Percentiles rank a stretch among this genome's conserved stretches.
Conservation (phyloP, 2,888 invertebrate species). For the Cremastobaeus sp. region DNA sequence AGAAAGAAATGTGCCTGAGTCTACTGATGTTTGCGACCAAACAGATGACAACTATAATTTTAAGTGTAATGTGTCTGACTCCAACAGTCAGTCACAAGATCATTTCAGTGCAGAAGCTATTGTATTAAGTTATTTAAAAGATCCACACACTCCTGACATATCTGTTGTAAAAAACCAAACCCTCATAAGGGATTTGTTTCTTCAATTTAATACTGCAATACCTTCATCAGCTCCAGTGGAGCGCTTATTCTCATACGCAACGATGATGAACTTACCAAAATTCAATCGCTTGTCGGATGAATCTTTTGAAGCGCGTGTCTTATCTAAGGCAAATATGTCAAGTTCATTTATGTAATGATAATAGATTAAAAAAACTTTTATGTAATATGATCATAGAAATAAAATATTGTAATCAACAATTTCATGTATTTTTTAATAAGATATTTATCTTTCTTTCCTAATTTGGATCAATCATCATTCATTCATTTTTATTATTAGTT, state of each 20-base stretch:
- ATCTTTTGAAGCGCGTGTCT: constrained; percentile 17
- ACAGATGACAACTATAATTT: not conserved
- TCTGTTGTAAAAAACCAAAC: not conserved
- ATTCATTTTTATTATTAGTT: too few relatives aligned
- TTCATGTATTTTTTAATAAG: too few relatives aligned
- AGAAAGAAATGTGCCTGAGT: not conserved
- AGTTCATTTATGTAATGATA: too few relatives aligned
- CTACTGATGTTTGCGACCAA: too few relatives aligned
- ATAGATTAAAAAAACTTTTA: too few relatives aligned
- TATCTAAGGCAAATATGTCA: too few relatives aligned
- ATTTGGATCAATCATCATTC: too few relatives aligned
- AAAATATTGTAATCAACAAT: too few relatives aligned
- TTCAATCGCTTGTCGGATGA: constrained; percentile 28
- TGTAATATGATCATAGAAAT: too few relatives aligned
- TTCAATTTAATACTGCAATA: constrained; percentile 28
- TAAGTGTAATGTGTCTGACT: not conserved
- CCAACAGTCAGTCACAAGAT: not conserved
- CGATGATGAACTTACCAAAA: constrained; percentile 32
- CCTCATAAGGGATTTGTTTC: constrained; percentile 2
- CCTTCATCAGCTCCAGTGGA: constrained; percentile 42
- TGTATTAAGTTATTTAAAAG: constrained; percentile 2
- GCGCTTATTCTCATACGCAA: constrained; percentile 26
- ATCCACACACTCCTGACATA: not conserved
- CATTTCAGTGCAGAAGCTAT: not conserved
- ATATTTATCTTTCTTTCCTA: too few relatives aligned